A percentile compares a stretch with the other conserved stretches of the same genome.
These are phyloP conservation scores for Merluccius polli DNA, from an alignment of 2,797 vertebrate species.

Conservation along the genomic window DNA sequence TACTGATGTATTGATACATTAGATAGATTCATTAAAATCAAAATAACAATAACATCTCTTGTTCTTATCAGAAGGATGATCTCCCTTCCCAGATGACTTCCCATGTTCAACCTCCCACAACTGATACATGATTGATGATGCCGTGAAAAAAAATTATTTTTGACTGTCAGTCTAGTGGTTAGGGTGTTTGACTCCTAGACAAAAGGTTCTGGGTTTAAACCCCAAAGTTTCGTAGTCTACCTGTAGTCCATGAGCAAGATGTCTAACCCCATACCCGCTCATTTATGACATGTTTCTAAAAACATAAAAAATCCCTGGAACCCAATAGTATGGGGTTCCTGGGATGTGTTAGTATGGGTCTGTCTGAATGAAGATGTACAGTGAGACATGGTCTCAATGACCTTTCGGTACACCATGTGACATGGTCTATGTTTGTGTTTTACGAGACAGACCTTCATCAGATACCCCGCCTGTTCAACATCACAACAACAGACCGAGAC, in stretches of 20 bases:
- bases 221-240: not conserved
- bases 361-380: not conserved
- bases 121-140: not conserved
- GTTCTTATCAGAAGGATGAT: not conserved
- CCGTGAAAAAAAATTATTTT: too few species aligned
- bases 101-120: too few species aligned
- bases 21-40: not conserved
- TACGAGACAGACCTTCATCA: not conserved
- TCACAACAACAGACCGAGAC: not conserved
- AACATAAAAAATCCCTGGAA: too few species aligned
- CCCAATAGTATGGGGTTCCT: not conserved
- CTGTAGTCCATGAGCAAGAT: not conserved
- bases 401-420: not conserved
- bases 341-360: not conserved
- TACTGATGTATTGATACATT: not conserved
- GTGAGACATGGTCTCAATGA: not conserved
- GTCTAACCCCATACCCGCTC: not conserved
- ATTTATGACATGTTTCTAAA: too few species aligned
- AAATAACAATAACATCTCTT: not conserved
- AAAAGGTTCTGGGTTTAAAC: not conserved
- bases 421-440: not conserved
- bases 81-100: not conserved
- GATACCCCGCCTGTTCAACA: not conserved
- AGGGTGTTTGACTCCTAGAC: not conserved
- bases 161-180: not conserved